Conservation (phyloP, 2,113 vertebrate genomes). For the Passer montanus region DNA sequence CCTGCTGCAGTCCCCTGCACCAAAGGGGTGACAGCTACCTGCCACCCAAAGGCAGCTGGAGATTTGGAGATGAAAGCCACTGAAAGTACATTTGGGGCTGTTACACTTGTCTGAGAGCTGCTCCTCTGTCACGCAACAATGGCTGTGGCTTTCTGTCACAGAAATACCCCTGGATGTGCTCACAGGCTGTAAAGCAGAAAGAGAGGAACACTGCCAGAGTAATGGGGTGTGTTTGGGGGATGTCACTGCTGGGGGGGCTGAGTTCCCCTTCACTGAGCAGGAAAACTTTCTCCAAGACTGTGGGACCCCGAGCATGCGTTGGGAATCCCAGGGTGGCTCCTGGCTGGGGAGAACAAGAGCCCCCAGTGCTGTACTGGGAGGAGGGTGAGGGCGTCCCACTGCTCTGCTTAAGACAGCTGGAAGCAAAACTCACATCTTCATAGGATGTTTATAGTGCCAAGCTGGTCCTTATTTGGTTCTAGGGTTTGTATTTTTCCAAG, state of each 20-base stretch:
- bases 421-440: background rate
- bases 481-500: background rate
- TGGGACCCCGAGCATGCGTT: accelerated
- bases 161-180: background rate
- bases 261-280: background rate
- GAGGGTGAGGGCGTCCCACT: background rate
- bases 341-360: background rate
- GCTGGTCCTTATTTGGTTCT: background rate
- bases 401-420: background rate
- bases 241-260: background rate
- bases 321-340: background rate
- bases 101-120: background rate
- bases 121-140: background rate
- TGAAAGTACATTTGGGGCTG: background rate
- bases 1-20: background rate
- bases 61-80: background rate
- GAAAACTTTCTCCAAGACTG: background rate
- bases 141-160: background rate
- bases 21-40: background rate
- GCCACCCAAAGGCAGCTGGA: background rate
- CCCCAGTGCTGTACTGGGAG: background rate
- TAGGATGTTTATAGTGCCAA: background rate
- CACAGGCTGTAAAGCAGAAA: background rate
- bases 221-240: background rate
- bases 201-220: background rate